A percentile compares a stretch with the other conserved stretches of the same genome.
Evolutionary conservation across 2,888 invertebrate genomes (phyloP).

Genomic region (Sacculina carcini): DNA sequence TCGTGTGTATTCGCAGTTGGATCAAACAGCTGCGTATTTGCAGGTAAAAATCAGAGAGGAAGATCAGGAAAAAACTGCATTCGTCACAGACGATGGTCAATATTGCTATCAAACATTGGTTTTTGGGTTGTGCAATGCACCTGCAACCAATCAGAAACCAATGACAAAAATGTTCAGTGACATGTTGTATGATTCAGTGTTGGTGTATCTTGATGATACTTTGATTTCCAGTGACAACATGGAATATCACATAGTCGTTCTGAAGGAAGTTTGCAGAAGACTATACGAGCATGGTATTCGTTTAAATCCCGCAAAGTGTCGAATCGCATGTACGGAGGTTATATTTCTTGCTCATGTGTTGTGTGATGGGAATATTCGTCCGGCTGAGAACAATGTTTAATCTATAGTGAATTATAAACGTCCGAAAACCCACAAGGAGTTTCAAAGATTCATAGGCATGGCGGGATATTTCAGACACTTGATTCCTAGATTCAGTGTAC

Average conservation of each 20-base stretch:
- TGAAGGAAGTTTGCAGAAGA: background rate
- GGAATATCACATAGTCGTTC: background rate
- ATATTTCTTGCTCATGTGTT: background rate
- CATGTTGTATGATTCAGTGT: background rate
- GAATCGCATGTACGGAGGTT: background rate
- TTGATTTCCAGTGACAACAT: background rate
- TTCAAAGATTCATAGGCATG: background rate
- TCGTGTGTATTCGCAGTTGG: background rate
- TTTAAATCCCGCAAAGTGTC: background rate
- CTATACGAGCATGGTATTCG: background rate
- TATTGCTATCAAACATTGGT: background rate
- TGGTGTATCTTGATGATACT: background rate
- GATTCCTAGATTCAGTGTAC: background rate
- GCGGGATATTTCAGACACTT: background rate
- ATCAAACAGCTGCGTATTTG: background rate
- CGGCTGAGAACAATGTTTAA: background rate
- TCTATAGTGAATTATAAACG: background rate
- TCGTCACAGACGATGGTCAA: background rate
- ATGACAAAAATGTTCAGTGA: background rate
- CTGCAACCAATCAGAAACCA: background rate
- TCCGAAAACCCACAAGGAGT: background rate
- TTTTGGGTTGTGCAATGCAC: background rate
- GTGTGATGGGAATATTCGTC: background rate
- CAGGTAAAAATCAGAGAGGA: background rate
- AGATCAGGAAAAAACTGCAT: conserved; percentile 1